phyloP scores from a whole-genome alignment of 1,140 invertebrate species.

The Cecropterus lyciades region DNA sequence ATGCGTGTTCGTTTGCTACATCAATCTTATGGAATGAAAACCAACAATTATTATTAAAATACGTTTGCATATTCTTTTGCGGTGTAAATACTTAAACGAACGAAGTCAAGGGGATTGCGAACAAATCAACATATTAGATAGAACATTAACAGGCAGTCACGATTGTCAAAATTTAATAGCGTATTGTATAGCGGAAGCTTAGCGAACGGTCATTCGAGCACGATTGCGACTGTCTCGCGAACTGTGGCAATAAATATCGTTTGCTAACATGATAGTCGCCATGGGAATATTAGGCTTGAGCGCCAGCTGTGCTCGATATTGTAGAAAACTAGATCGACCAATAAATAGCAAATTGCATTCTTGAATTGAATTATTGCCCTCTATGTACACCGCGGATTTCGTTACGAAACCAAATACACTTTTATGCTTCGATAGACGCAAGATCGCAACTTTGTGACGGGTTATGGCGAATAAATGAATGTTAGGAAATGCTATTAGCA shows the following conservation, averaged over 20 bases:
- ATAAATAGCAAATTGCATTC: slow-evolving; percentile 71
- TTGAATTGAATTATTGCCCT: slow-evolving; percentile 59
- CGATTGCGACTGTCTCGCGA: neutral
- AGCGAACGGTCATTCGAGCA: neutral
- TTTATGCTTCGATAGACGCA: neutral
- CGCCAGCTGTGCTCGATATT: slow-evolving; percentile 58
- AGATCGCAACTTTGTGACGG: no score
- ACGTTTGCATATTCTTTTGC: no score
- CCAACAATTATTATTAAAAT: no score
- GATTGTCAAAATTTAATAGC: slow-evolving; percentile 1
- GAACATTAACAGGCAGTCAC: neutral
- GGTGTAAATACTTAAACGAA: no score
- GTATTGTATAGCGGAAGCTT: slow-evolving; percentile 1
- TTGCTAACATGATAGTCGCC: slow-evolving; percentile 31
- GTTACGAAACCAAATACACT: slow-evolving; percentile 32
- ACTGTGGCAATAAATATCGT: slow-evolving; percentile 27
- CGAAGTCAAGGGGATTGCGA: no score
- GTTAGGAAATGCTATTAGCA: no score
- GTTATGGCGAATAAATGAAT: no score
- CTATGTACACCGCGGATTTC: slow-evolving; percentile 31
- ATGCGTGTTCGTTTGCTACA: no score
- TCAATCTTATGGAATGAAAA: no score
- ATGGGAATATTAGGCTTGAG: slow-evolving; percentile 53
- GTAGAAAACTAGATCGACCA: slow-evolving; percentile 55
- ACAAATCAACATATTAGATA: no score